phyloP scores from a whole-genome alignment of 2,113 vertebrate genomes.

The Tenebrosternarchus preto region DNA sequence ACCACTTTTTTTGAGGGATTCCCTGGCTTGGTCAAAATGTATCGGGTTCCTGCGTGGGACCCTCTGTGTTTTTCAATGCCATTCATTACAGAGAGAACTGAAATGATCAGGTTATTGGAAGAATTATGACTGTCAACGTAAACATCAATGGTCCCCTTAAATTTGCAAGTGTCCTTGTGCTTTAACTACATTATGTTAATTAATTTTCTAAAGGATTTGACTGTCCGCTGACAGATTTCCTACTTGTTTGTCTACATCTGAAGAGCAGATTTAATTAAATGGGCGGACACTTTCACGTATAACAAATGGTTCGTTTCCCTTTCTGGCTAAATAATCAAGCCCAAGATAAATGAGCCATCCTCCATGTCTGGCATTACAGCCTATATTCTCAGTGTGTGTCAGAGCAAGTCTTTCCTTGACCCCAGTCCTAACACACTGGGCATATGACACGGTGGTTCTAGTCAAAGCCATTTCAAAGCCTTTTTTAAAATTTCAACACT shows the following conservation, averaged over 20 bases:
- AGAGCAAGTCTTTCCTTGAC: constrained; percentile 29
- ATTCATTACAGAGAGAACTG: constrained; percentile 49
- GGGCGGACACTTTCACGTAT: constrained; percentile 73
- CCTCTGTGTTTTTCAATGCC: constrained; percentile 29
- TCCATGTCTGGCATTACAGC: constrained; percentile 51
- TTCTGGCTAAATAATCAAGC: constrained; percentile 67
- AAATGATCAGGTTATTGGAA: constrained; percentile 56
- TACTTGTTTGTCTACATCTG: constrained; percentile 55
- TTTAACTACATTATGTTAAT: constrained; percentile 75
- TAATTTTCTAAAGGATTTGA: constrained; percentile 65
- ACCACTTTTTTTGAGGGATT: background rate
- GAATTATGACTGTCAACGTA: constrained; percentile 53
- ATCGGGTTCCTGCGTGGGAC: constrained; percentile 17
- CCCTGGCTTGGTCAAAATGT: constrained; percentile 18
- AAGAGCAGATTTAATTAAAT: constrained; percentile 77
- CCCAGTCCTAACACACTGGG: constrained; percentile 2
- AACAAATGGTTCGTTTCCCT: constrained; percentile 70
- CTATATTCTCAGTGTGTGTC: constrained; percentile 60
- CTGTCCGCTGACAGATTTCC: constrained; percentile 68
- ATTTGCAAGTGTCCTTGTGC: constrained; percentile 68
- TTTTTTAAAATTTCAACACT: background rate
- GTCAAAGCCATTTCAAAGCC: background rate
- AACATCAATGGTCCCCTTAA: constrained; percentile 64
- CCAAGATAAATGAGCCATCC: constrained; percentile 78
- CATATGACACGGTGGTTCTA: constrained; percentile 2